These are phyloP conservation scores for Gasteruption jaculator DNA, from an alignment of 2,888 invertebrate genomes.

Conservation along the genomic window DNA sequence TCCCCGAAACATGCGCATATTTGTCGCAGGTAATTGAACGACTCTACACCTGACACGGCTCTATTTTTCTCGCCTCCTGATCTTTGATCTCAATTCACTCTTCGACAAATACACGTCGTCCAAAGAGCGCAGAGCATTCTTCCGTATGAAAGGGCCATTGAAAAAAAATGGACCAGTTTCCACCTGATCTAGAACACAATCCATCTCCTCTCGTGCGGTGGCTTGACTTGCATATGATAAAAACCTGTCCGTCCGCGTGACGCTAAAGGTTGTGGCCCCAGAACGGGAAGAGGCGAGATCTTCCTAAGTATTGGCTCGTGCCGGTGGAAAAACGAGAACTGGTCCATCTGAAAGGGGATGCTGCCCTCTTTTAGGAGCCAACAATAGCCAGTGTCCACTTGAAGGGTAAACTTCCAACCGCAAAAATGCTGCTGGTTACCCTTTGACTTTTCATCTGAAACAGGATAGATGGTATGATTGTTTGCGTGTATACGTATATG, in stretches of 20 bases:
- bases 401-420: slow-evolving; percentile 32
- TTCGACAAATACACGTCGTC: too few relatives aligned
- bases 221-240: slow-evolving; percentile 14
- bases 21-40: slow-evolving; percentile 1
- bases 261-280: slow-evolving; percentile 36
- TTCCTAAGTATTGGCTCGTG: slow-evolving; percentile 17
- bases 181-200: slow-evolving; percentile 47
- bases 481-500: slow-evolving; percentile 3
- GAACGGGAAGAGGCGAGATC: too few relatives aligned
- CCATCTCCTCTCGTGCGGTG: slow-evolving; percentile 32
- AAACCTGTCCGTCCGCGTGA: slow-evolving; percentile 47
- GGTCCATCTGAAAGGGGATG: slow-evolving; percentile 44
- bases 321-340: slow-evolving; percentile 29
- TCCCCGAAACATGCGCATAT: slow-evolving; percentile 6
- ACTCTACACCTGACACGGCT: slow-evolving; percentile 6
- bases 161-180: slow-evolving; percentile 47
- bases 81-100: slow-evolving; percentile 9
- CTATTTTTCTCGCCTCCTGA: slow-evolving; percentile 9
- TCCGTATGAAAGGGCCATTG: too few relatives aligned
- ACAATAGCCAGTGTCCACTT: slow-evolving; percentile 43
- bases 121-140: too few relatives aligned
- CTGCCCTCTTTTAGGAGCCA: slow-evolving; percentile 28
- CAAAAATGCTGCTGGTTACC: slow-evolving; percentile 40
- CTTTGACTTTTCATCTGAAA: slow-evolving; percentile 37
- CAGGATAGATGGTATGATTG: too few relatives aligned